Percentiles rank a stretch among this genome's conserved stretches.
phyloP scores from a whole-genome alignment of 2,113 vertebrate genomes.

The Elaphurus davidianus region DNA sequence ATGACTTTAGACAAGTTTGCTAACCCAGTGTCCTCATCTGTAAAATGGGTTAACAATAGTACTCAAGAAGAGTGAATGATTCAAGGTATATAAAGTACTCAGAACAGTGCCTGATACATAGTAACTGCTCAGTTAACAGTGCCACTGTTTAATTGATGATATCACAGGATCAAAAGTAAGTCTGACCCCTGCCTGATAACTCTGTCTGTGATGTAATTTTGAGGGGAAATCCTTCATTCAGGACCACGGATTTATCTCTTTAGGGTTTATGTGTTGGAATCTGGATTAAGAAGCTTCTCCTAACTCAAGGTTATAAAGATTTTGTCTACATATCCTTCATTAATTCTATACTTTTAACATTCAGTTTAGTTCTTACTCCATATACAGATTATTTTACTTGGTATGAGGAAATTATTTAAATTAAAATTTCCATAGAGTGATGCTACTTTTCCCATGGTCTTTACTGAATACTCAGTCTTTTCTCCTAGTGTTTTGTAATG shows the following conservation, averaged over 20 bases:
- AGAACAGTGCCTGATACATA: background rate
- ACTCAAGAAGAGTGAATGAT: background rate
- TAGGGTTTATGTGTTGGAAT: background rate
- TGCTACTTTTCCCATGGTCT: background rate
- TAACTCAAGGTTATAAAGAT: background rate
- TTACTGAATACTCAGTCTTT: background rate
- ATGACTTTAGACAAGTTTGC: background rate
- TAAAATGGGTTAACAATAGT: background rate
- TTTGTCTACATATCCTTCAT: background rate
- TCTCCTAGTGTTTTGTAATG: background rate
- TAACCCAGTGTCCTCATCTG: background rate
- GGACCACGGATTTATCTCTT: background rate
- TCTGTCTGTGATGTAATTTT: background rate
- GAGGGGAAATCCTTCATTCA: background rate
- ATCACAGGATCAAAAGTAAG: background rate
- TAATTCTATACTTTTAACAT: background rate
- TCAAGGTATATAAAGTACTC: background rate
- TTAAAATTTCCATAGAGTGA: background rate
- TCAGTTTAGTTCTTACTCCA: slow-evolving; percentile 12
- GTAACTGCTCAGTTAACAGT: background rate
- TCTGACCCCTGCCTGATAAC: background rate
- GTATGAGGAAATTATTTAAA: background rate
- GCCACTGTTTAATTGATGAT: background rate
- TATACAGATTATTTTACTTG: background rate
- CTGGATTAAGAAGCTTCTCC: background rate